Evolutionary conservation across 2,888 invertebrate species (phyloP).

Genomic region (Ophonus ardosiacus): DNA sequence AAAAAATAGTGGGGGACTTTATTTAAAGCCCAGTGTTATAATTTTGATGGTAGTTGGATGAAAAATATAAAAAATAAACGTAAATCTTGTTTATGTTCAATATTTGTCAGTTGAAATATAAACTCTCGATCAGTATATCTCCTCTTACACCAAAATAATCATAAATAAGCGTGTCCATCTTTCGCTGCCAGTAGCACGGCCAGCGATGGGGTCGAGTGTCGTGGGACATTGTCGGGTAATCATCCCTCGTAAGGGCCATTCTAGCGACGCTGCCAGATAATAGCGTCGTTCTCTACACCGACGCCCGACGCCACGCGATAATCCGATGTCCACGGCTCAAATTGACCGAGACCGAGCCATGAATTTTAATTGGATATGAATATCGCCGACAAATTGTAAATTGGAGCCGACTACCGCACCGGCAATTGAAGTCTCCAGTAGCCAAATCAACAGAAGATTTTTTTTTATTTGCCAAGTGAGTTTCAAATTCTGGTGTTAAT

Average conservation of each 20-base stretch:
- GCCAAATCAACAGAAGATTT: background rate
- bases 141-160: background rate
- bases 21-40: no score
- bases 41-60: no score
- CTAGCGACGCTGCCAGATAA: conserved; percentile 1
- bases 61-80: no score
- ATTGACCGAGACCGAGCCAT: conserved; percentile 44
- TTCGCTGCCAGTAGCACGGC: background rate
- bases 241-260: conserved; percentile 44
- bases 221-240: conserved; percentile 25
- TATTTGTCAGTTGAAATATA: no score
- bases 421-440: background rate
- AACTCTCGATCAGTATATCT: background rate
- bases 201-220: background rate
- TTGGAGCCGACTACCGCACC: background rate
- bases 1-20: no score
- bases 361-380: conserved; percentile 49
- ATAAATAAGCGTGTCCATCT: background rate
- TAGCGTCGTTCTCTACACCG: conserved; percentile 17
- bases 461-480: no score
- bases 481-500: no score
- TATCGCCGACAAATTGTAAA: conserved; percentile 35
- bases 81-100: no score
- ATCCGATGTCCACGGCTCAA: conserved; percentile 34
- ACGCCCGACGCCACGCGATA: background rate